Evolutionary conservation across 2,888 invertebrate genomes (phyloP).

Genomic region (Pseudeuparius sepicola): DNA sequence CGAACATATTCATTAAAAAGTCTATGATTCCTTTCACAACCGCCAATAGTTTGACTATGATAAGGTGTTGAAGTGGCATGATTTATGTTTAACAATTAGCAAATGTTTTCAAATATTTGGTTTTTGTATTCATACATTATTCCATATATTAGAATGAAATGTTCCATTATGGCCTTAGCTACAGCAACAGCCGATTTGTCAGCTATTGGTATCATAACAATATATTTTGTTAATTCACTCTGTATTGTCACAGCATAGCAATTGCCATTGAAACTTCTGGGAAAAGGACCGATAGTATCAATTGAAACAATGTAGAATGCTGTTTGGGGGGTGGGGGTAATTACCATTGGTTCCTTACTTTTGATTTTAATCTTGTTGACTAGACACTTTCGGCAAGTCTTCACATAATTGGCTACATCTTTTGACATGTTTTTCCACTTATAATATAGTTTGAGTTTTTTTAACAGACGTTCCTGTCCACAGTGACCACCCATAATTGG

Average conservation of each 20-base stretch:
- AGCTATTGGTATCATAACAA: constrained; percentile 11
- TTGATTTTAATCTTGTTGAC: constrained; percentile 5
- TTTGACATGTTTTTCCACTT: constrained; percentile 5
- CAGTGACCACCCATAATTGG: constrained; percentile 10
- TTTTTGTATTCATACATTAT: constrained; percentile 12
- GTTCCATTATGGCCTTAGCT: constrained; percentile 15
- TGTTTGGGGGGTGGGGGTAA: no score
- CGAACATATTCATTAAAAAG: constrained; percentile 6
- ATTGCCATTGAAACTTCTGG: no score
- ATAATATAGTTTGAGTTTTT: constrained; percentile 4
- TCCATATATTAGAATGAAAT: constrained; percentile 18
- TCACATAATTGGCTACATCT: constrained; percentile 4
- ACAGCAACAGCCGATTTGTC: constrained; percentile 21
- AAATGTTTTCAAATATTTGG: constrained; percentile 7
- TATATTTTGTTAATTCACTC: constrained; percentile 2
- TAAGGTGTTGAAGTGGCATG: neutral
- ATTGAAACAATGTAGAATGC: no score
- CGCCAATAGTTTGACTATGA: constrained; percentile 5
- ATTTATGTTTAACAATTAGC: constrained; percentile 1
- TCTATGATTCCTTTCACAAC: constrained; percentile 5
- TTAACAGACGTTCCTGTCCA: constrained; percentile 4
- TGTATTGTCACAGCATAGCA: neutral
- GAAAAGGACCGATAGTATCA: no score
- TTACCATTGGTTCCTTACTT: no score
- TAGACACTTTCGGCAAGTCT: constrained; percentile 7